These are phyloP conservation scores for Mycteria americana DNA, from an alignment of 2,797 vertebrate species.

Conservation along the genomic window DNA sequence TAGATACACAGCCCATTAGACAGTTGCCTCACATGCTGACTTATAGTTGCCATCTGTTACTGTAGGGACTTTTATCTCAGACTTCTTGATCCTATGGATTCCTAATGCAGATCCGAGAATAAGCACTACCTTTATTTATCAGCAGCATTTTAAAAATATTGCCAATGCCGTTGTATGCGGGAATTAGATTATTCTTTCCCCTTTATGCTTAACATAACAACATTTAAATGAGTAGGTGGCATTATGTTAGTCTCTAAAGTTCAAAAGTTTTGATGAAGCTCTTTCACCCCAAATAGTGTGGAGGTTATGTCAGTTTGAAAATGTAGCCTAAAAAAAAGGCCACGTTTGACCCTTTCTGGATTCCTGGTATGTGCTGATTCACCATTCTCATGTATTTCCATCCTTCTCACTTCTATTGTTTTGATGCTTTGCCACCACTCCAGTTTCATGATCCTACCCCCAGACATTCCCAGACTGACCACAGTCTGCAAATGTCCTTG, in stretches of 20 bases:
- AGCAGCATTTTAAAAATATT: neutral
- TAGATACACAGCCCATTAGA: neutral
- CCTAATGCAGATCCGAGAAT: neutral
- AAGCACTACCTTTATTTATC: neutral
- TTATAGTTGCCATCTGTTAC: neutral
- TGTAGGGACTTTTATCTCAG: neutral
- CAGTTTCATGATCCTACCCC: neutral
- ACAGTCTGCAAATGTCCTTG: neutral
- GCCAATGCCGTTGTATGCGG: neutral
- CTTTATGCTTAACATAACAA: neutral
- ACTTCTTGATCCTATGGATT: neutral
- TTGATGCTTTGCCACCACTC: neutral
- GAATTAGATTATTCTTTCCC: neutral
- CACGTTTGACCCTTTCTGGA: neutral
- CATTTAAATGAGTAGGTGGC: neutral
- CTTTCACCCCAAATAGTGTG: neutral
- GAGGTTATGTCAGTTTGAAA: neutral
- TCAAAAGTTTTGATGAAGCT: neutral
- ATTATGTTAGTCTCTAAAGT: neutral
- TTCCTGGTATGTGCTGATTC: neutral
- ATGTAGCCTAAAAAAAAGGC: neutral
- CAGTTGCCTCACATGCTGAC: neutral
- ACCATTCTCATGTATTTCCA: neutral
- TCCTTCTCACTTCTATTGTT: neutral
- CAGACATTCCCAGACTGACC: neutral